These are phyloP conservation scores for Cydia fagiglandana DNA, from an alignment of 1,140 invertebrate genomes.

Conservation along the genomic window DNA sequence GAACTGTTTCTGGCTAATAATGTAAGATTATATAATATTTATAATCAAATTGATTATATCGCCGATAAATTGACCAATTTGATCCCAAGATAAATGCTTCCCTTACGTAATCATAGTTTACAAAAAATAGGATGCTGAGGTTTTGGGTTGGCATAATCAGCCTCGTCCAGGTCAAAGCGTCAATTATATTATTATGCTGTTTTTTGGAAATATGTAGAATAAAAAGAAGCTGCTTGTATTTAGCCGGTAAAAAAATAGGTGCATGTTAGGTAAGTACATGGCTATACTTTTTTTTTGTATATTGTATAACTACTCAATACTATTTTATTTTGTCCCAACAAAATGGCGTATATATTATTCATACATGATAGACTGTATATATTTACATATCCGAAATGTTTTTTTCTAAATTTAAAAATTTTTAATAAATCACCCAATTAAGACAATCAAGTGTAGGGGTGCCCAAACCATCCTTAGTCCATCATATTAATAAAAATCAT, in stretches of 20 bases:
- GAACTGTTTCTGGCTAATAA: background rate
- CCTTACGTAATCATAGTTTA: slow-evolving; percentile 24
- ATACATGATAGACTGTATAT: no score
- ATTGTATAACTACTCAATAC: no score
- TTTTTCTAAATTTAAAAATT: no score
- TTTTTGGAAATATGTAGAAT: background rate
- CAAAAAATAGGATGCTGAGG: slow-evolving; percentile 8
- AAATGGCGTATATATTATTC: no score
- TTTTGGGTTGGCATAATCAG: slow-evolving; percentile 16
- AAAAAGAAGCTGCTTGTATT: background rate
- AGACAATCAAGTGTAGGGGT: no score
- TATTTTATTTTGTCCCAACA: no score
- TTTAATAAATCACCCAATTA: no score
- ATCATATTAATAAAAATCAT: no score
- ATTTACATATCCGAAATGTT: no score
- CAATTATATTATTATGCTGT: background rate
- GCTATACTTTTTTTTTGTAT: no score
- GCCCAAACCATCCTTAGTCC: no score
- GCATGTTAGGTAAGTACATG: no score
- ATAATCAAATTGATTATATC: slow-evolving; percentile 19
- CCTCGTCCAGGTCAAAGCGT: background rate
- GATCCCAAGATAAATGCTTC: slow-evolving; percentile 12
- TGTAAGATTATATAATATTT: background rate
- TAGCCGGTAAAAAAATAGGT: background rate
- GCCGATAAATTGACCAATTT: slow-evolving; percentile 20